These are phyloP conservation scores for Epinephelus lanceolatus DNA, from an alignment of 2,113 vertebrate genomes.

Conservation along the genomic window DNA sequence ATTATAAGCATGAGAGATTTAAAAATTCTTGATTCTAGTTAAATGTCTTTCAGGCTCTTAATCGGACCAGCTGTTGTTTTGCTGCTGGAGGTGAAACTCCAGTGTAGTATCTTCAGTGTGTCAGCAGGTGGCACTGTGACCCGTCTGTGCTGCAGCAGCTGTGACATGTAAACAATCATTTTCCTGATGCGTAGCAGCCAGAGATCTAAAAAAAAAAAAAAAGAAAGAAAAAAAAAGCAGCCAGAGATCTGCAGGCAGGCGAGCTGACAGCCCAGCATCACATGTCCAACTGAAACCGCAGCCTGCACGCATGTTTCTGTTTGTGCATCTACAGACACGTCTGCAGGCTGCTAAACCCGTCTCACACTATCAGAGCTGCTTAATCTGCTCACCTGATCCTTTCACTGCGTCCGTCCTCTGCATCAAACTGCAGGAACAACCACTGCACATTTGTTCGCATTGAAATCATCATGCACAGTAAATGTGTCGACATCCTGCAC, in stretches of 20 bases:
- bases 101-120: neutral
- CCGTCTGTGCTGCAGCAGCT: neutral
- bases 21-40: neutral
- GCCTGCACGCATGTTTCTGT: constrained; percentile 17
- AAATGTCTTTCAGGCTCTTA: neutral
- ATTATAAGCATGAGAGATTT: too few species aligned
- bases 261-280: constrained; percentile 15
- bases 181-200: neutral
- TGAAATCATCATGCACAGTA: neutral
- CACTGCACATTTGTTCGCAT: neutral
- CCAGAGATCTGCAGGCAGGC: neutral
- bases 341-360: neutral
- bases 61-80: constrained; percentile 9
- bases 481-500: neutral
- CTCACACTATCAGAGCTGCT: neutral
- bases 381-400: constrained; percentile 2
- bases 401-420: neutral
- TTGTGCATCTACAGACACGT: neutral
- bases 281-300: constrained; percentile 3
- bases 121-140: constrained; percentile 28
- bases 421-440: constrained; percentile 1
- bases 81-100: neutral
- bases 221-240: neutral
- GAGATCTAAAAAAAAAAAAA: too few species aligned
- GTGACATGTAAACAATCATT: constrained; percentile 49